phyloP scores from a whole-genome alignment of 2,888 invertebrate species.

The Piscicola geometra region DNA sequence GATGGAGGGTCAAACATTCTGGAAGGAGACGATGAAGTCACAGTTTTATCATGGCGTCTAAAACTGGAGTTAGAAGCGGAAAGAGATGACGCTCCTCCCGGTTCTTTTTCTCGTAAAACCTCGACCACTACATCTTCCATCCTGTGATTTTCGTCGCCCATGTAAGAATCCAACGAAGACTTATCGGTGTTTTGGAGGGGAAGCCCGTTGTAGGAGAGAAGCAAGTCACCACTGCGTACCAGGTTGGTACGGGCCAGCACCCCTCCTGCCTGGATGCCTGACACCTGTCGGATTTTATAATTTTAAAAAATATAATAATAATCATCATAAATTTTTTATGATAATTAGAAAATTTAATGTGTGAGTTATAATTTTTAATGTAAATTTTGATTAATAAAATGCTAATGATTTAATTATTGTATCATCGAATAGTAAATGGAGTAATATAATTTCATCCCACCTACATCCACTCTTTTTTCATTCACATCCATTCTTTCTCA shows the following conservation, averaged over 20 bases:
- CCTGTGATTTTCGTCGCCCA: constrained; percentile 71
- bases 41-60: no score
- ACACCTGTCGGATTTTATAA: constrained; percentile 47
- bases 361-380: no score
- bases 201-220: constrained; percentile 77
- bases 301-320: not conserved
- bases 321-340: not conserved
- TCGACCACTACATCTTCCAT: constrained; percentile 71
- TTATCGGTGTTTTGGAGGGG: constrained; percentile 77
- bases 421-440: no score
- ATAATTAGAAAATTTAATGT: no score
- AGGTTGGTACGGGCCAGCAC: constrained; percentile 68
- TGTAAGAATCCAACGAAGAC: constrained; percentile 75
- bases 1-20: not conserved
- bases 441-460: no score
- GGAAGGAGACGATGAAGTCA: constrained; percentile 8
- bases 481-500: no score
- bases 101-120: constrained; percentile 57
- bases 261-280: constrained; percentile 48
- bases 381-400: no score
- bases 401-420: no score
- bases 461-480: no score
- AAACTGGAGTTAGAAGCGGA: no score
- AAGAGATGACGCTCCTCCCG: not conserved
- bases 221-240: constrained; percentile 78